Base-by-base conservation (phyloP, 2,797 vertebrate genomes). In the Thamnophis elegans region DNA sequence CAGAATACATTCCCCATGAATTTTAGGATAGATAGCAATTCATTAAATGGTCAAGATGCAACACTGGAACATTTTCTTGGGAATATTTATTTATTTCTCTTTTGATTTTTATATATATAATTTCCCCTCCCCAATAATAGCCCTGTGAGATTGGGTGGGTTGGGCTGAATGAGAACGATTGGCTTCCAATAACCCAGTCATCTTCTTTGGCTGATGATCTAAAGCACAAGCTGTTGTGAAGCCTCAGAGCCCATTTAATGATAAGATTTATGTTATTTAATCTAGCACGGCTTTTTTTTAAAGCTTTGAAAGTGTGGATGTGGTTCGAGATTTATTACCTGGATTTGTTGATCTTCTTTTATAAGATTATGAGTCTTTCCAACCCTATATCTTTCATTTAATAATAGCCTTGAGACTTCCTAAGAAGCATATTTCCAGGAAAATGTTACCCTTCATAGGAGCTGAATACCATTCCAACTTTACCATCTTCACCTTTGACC, bases 391-490 rank as follows among this genome's bases (percentile, higher is more conserved):
- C 47, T 92, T 92, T 93, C 86, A 85, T 96, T 96, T 95, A 95
- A 95, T 93, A 94, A 93, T 89, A 95, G 93, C 92, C 0, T 0
- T 68, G 87, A 90, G 91, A 73, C 92, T 92, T 94, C 95, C 92
- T 91, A 96, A 95, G 94, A 36, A 93, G 93, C 91, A 92, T 92
- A 94, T 95, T 97, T 95, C 93, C 92, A 95, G 93, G 91, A 94
- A 94, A 95, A 96, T 94, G 96, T 94, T 96, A 94, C 93, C 94
- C 94, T 95, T 95, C 94, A 95, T 93, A 92, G 93, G 91, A 94
- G 92, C 93, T 94, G 87, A 60, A 91, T 91, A 92, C 68, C 68
- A 91, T 42, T 60, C 86, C 42, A 14, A 20, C 51, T 42, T 82
- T 88, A 85, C 53, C 58, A 85, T 85, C 85, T 85, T 94, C 62